Evolutionary conservation across 2,113 vertebrate species (phyloP).

Genomic region (Pelodiscus sinensis): DNA sequence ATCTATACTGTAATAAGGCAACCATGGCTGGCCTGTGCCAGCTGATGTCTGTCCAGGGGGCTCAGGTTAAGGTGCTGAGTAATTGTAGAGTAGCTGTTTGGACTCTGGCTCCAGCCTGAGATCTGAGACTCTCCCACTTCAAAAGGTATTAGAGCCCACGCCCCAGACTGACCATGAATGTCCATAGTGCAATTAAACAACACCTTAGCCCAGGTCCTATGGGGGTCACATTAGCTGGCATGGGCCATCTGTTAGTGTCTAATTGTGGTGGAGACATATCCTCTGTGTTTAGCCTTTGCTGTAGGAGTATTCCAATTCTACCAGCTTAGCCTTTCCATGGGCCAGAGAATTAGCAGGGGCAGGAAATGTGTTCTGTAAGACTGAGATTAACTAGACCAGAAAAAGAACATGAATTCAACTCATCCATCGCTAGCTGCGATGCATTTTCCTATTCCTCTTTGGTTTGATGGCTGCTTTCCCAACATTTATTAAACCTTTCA

Average conservation of each 20-base stretch:
- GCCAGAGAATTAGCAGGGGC: background rate
- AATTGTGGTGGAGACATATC: background rate
- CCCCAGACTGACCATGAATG: background rate
- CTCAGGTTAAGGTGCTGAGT: background rate
- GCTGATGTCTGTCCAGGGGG: background rate
- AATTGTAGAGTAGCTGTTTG: background rate
- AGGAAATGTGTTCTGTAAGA: background rate
- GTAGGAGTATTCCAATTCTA: background rate
- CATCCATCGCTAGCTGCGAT: slow-evolving; percentile 1
- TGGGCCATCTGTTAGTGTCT: background rate
- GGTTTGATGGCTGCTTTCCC: background rate
- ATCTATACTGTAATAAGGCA: background rate
- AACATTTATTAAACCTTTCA: background rate
- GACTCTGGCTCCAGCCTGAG: background rate
- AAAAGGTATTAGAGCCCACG: background rate
- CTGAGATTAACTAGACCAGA: background rate
- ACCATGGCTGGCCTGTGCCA: background rate
- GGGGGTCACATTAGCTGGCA: too few relatives aligned
- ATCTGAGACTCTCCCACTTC: background rate
- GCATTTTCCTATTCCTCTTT: background rate
- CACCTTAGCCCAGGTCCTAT: background rate
- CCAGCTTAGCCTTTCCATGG: background rate
- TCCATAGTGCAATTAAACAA: background rate
- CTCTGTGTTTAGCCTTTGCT: rapidly evolving
- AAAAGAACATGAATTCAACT: background rate